A percentile compares a stretch with the other conserved stretches of the same genome.
Conservation (phyloP, 2,888 invertebrate genomes). For the Macrosoma leucophasiata region DNA sequence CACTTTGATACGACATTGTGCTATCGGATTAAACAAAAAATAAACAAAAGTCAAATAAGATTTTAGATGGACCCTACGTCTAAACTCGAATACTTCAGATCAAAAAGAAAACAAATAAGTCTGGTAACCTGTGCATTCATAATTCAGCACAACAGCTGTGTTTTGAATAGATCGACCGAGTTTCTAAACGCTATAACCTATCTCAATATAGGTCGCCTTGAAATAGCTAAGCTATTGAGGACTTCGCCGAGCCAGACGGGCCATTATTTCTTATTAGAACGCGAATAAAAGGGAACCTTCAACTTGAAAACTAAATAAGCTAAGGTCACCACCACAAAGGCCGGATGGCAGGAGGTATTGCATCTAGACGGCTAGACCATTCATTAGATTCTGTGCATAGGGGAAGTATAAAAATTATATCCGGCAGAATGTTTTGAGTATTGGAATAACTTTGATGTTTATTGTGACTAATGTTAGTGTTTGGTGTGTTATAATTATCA, state of each 20-base stretch:
- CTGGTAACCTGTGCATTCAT: constrained; percentile 30
- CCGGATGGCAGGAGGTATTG: constrained; percentile 36
- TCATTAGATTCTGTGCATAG: constrained; percentile 31
- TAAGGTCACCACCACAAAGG: constrained; percentile 59
- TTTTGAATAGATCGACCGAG: constrained; percentile 47
- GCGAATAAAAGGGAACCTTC: constrained; percentile 59
- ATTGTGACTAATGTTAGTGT: too few relatives aligned
- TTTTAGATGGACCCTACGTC: constrained; percentile 13
- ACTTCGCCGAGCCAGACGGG: constrained; percentile 49
- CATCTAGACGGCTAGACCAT: constrained; percentile 62
- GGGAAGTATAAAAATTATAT: constrained; percentile 39
- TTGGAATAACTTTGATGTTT: too few relatives aligned
- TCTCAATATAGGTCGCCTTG: constrained; percentile 62
- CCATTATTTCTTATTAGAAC: constrained; percentile 43
- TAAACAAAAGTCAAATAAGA: constrained; percentile 23
- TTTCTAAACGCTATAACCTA: constrained; percentile 61
- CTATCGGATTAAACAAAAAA: too few relatives aligned
- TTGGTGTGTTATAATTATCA: too few relatives aligned
- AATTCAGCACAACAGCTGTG: constrained; percentile 47
- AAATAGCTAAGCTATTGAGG: constrained; percentile 56
- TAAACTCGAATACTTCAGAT: too few relatives aligned
- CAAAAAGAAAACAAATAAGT: constrained; percentile 14
- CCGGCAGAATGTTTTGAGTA: too few relatives aligned
- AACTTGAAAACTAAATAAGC: constrained; percentile 64
- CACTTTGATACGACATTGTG: too few relatives aligned